Evolutionary conservation across 53 echinoderm and acorn worm species (phyloP), one percentile per base, ranked within the genome.

Genomic region (Temnopleurus reevesii): DNA sequence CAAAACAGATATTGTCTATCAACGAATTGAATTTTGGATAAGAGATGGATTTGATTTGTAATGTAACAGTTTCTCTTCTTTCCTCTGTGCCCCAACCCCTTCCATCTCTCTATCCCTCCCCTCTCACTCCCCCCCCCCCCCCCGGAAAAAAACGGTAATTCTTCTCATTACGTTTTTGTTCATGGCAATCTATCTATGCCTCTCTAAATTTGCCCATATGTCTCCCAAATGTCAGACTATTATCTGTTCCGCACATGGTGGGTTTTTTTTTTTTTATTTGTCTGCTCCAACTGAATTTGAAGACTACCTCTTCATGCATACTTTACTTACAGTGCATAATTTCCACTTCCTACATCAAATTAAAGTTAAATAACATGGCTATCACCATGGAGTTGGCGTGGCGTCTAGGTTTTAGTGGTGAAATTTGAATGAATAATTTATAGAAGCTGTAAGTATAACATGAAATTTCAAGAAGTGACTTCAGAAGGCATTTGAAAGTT

Each of bases 211-310:
- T 19, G 30, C 41, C 2, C 41, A 23, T 41, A 41, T n/a, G 66
- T 66, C 66, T 66, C 36, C 21, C 18, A 38, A 66, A 66, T 38
- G 21, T 71, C 38, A 38, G 19, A 12, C 38, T 8, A 38, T 71
- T 71, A 71, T 71, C 17, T 41, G 41, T 41, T n/a, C n/a, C 36
- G 15, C 71, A 71, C 71, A 71, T 71, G 71, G 63, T 18, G n/a
- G n/a, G n/a, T n/a, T n/a, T n/a, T n/a, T 19, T 36, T 21, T n/a
- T 8, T 71, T 55, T 55, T 55, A 23, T 1, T 18, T 8, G 71
- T 21, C 19, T 71, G 71, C 36, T 13, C 15, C 21, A 36, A 38
- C 1, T 71, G 36, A 0, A 0, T 71, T 41, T 71, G 71, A 21
- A 71, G 71, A 41, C 71, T 71, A 8, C 43, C 36, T 63, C 63